Conservation (phyloP, 1,140 invertebrate species). For the Uloborus diversus region DNA sequence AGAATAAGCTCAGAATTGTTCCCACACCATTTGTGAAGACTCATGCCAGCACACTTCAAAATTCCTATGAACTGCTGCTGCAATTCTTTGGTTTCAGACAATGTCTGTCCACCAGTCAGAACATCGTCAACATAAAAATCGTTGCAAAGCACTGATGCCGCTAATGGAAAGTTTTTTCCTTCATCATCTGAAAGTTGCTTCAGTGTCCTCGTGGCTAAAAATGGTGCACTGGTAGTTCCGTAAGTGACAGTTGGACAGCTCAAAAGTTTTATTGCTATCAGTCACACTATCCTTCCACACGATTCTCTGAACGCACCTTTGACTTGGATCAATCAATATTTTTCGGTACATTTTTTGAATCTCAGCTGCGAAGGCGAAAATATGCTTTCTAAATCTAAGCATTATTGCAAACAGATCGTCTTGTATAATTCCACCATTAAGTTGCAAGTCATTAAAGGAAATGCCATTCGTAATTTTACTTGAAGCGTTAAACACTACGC, state of each 20-base stretch:
- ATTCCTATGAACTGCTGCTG: not conserved
- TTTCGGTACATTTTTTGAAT: slow-evolving; percentile 40
- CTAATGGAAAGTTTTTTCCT: slow-evolving; percentile 57
- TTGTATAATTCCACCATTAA: slow-evolving; percentile 15
- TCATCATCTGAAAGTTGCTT: slow-evolving; percentile 60
- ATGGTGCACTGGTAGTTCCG: slow-evolving; percentile 58
- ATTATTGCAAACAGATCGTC: slow-evolving; percentile 40
- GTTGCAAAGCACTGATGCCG: slow-evolving; percentile 37
- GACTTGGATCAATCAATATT: not conserved
- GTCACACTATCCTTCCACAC: slow-evolving; percentile 62
- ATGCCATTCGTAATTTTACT: not conserved
- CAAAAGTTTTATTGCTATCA: slow-evolving; percentile 60
- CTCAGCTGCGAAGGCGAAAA: slow-evolving; percentile 39
- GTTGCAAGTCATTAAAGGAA: slow-evolving; percentile 47
- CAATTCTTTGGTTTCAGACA: not conserved
- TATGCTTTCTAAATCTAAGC: slow-evolving; percentile 44
- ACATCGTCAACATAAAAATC: slow-evolving; percentile 62
- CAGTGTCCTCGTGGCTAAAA: slow-evolving; percentile 60
- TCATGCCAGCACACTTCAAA: not conserved
- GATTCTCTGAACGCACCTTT: slow-evolving; percentile 63
- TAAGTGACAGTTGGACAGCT: slow-evolving; percentile 62
- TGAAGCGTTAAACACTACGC: slow-evolving; percentile 48
- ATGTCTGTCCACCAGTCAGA: slow-evolving; percentile 45
- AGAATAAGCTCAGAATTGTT: not conserved
- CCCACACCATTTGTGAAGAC: not conserved